Evolutionary conservation across 2,113 vertebrate genomes (phyloP), one percentile per base, ranked within the genome.

Genomic region (Cynocephalus volans): DNA sequence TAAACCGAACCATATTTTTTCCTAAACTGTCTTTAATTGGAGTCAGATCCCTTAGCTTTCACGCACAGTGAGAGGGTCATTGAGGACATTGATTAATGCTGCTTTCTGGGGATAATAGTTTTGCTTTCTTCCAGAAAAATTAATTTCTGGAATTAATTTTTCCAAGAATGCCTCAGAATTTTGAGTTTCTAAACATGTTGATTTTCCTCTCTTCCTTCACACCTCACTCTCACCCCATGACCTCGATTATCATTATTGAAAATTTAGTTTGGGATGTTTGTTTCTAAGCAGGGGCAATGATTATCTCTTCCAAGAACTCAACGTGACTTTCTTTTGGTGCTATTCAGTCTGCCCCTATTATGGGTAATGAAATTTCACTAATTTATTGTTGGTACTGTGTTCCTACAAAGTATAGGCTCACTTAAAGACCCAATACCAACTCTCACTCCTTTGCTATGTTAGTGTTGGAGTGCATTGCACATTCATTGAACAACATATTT

Each of bases 161-260:
- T 33, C 50, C 31, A 93, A 87, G 33, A 91, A 91, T 83, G 48
- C 48, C 45, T 92, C 83, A 79, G 90, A 92, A 80, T 69, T 81
- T 77, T 56, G 73, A 69, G 64, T 95, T 94, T 92, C 52, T 92
- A 77, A 96, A 77, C n/a, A 92, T 75, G 70, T 48, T 91, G 64
- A 84, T 76, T 95, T 87, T 77, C 52, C 52, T 82, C 19, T 92
- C 41, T 89, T 36, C 50, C 15, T 23, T 93, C 58, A 96, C 17
- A 62, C 31, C 48, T 85, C 24, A 82, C 21, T 85, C n/a, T 85
- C 54, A 82, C n/a, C n/a, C 36, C 60, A 52, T 6, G 14, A 48
- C 50, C 5, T 45, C 11, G 19, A 36, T 7, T 7, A 94, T 4
- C n/a, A 89, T 64, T 70, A 87, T 9, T 70, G 28, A 76, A 89